A percentile compares a stretch with the other conserved stretches of the same genome.
phyloP scores from a whole-genome alignment of 2,888 invertebrate genomes.

The Dysmachus trigonus region DNA sequence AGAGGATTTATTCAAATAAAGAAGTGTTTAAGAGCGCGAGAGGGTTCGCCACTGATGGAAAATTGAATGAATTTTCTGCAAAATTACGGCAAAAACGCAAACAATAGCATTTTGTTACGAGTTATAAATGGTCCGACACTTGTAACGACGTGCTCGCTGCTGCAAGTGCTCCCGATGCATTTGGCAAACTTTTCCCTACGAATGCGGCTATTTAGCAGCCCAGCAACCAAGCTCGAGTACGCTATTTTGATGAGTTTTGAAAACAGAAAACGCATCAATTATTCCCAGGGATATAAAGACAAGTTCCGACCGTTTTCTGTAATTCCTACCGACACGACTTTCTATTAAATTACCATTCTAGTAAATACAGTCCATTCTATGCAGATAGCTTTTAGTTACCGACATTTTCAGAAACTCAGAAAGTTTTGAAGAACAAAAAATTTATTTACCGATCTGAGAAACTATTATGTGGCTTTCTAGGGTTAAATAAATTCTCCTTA shows the following conservation, averaged over 20 bases:
- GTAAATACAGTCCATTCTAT: no score
- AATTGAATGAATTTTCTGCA: conserved; percentile 39
- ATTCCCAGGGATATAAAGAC: not conserved
- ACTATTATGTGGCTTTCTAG: no score
- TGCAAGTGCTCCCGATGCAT: not conserved
- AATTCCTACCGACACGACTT: not conserved
- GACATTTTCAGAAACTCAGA: no score
- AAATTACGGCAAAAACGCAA: conserved; percentile 36
- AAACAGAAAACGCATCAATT: not conserved
- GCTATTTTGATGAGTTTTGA: not conserved
- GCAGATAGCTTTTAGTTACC: no score
- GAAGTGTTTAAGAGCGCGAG: conserved; percentile 33
- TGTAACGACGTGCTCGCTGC: not conserved
- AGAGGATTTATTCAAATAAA: conserved; percentile 40
- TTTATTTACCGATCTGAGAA: no score
- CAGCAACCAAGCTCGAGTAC: not conserved
- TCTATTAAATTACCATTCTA: no score
- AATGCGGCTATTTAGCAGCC: not conserved
- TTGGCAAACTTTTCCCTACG: not conserved
- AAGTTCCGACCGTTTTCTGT: not conserved
- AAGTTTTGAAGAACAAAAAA: no score
- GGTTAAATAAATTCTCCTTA: no score
- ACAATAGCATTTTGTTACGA: conserved; percentile 39
- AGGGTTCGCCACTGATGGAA: conserved; percentile 31
- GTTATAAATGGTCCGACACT: conserved; percentile 38